phyloP scores from a whole-genome alignment of 2,797 vertebrate species.

The Manis pentadactyla region DNA sequence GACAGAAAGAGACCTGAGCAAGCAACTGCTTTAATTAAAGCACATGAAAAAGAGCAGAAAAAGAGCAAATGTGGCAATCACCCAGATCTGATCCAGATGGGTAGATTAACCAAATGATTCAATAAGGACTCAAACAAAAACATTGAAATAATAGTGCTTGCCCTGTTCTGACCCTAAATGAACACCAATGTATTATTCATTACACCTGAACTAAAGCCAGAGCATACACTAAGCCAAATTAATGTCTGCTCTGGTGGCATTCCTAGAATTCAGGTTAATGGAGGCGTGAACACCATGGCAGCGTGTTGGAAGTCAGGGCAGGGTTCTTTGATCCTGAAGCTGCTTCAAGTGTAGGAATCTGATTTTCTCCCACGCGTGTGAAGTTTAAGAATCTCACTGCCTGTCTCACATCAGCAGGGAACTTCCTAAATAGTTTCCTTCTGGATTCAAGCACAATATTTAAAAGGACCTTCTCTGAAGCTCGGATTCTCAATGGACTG shows the following conservation, averaged over 20 bases:
- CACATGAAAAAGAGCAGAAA: neutral
- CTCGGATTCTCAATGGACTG: neutral
- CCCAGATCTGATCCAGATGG: neutral
- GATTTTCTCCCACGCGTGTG: neutral
- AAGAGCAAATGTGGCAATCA: neutral
- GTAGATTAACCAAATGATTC: neutral
- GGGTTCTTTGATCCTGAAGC: neutral
- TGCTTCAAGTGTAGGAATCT: neutral
- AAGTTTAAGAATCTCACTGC: neutral
- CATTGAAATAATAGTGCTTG: neutral
- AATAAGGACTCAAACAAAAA: neutral
- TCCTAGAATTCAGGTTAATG: neutral
- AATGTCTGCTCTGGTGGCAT: neutral
- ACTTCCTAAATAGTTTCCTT: neutral
- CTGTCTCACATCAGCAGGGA: conserved; percentile 27
- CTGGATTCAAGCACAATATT: neutral
- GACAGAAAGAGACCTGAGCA: neutral
- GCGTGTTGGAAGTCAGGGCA: neutral
- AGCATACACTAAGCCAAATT: neutral
- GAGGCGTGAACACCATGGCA: neutral
- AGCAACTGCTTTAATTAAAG: neutral
- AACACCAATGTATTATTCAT: neutral
- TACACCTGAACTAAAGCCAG: neutral
- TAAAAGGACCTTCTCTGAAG: neutral
- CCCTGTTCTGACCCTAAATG: neutral